Conservation (phyloP, 1,140 invertebrate species). For the Octopus bimaculoides region DNA sequence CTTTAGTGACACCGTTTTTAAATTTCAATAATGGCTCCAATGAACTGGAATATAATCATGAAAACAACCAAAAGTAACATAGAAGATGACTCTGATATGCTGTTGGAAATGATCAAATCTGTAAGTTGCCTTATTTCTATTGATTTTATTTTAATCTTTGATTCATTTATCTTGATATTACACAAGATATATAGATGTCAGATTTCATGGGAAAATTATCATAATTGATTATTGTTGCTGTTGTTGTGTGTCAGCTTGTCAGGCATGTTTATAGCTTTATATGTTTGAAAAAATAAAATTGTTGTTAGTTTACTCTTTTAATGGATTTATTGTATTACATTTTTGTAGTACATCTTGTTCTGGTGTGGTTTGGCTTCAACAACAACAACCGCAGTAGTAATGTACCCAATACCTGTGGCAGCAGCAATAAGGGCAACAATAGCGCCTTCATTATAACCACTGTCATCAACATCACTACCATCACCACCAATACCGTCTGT, state of each 20-base stretch:
- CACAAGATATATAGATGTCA: no score
- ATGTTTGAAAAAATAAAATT: not conserved
- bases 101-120: constrained; percentile 40
- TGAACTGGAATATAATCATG: constrained; percentile 50
- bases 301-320: not conserved
- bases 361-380: not conserved
- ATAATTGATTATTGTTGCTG: no score
- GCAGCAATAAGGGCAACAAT: not conserved
- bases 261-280: not conserved
- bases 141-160: not conserved
- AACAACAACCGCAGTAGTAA: not conserved
- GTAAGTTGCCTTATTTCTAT: constrained; percentile 28
- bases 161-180: not conserved
- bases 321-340: not conserved
- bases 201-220: no score
- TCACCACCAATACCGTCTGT: no score
- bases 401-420: not conserved
- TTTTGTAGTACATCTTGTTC: no score
- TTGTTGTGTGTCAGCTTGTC: no score
- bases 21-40: constrained; percentile 39
- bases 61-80: constrained; percentile 35
- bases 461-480: not conserved
- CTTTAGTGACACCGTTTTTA: not conserved
- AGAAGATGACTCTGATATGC: constrained; percentile 41
- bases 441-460: no score